Conservation (phyloP, 2,797 vertebrate species). For the Hapalemur alaotrensis region DNA sequence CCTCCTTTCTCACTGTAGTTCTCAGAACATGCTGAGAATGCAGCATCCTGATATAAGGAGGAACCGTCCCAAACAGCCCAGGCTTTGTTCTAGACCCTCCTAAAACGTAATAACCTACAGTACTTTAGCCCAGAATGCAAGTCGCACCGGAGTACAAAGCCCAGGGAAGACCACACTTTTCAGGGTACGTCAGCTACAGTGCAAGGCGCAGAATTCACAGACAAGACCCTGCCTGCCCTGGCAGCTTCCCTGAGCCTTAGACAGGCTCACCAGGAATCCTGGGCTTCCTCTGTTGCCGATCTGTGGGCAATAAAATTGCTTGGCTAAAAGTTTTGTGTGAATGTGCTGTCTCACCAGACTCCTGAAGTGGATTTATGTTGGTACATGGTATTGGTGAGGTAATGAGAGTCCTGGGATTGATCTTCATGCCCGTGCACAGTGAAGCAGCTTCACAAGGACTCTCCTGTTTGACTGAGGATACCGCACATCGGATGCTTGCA, state of each 20-base stretch:
- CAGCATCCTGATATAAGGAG: background rate
- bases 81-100: background rate
- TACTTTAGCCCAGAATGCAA: background rate
- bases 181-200: no score
- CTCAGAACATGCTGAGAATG: background rate
- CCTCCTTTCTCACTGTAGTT: background rate
- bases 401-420: background rate
- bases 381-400: no score
- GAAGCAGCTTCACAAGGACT: background rate
- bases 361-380: no score
- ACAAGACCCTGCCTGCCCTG: no score
- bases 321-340: background rate
- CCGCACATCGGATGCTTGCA: background rate
- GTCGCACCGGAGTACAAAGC: background rate
- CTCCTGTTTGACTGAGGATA: background rate
- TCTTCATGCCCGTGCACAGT: background rate
- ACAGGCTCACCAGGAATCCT: background rate
- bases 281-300: background rate
- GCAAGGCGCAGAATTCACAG: background rate
- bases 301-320: background rate
- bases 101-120: background rate
- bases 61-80: background rate
- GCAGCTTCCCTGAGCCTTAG: background rate
- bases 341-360: background rate
- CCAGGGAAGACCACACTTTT: background rate